Base-by-base conservation (phyloP, 2,113 vertebrate species). In the Hemibagrus wyckioides region DNA sequence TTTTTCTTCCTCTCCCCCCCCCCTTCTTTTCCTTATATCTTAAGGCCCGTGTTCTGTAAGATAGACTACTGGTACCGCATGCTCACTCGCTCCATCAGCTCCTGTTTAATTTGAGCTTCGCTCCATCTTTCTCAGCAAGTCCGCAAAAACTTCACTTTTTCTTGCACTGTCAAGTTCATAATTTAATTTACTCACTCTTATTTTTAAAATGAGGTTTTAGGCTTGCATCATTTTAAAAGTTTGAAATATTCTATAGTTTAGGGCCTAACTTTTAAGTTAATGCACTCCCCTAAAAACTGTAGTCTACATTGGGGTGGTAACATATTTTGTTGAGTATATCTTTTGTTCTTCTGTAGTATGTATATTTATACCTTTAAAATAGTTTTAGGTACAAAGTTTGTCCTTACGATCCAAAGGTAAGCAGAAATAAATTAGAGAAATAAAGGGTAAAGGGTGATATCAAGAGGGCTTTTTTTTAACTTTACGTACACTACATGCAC, bases 1-100 rank as follows among this genome's bases (percentile, higher is more conserved):
- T 94, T 95, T 94, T 95, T 94, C 92, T 94, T 93, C 93, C 93
- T 93, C 92, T 90, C 88, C 84, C 23, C 73, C 91, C 90, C 89
- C 54, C 23, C 54, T 88, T 92, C 91, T 93, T 93, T 93, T 92
- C 92, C 95, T 95, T 95, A 92, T 95, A 95, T 95, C 94, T 95
- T 95, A 94, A 94, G 93, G 93, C 91, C 91, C 82, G 87, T 92
- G 90, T 93, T 93, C 93, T 91, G 90, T 90, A 91, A 84, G 89
- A 87, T 83, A 81, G 80, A 44, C 77, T 71, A 85, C 85, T 90
- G 91, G 88, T 93, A 92, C 89, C 92, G 89, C 89, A 92, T 91
- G 83, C 89, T 90, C 85, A 75, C 84, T 21, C 67, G 90, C 90
- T 91, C 80, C 89, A 91, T 92, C 92, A 91, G 82, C 90, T 88